Evolutionary conservation across 2,113 vertebrate genomes (phyloP), one percentile per base, ranked within the genome.

Genomic region (Ceyx margarethae): DNA sequence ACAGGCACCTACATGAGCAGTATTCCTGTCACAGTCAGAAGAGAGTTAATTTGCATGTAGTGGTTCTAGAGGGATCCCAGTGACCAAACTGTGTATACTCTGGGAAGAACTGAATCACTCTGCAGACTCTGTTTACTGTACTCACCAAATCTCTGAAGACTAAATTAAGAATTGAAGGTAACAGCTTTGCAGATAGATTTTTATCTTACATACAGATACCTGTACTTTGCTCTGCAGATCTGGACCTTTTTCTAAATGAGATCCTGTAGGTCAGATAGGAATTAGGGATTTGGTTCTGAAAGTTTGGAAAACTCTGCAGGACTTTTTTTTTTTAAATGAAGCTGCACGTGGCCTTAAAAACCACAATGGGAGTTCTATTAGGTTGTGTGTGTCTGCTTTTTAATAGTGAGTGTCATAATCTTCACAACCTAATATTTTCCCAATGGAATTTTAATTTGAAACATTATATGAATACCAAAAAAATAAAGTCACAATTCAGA

Each of bases 91-190:
- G 3, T 17, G 15, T 33, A 43, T 81, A 33, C 56, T 76, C 35
- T 77, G 46, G 5, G 56, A 31, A 83, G 4, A 77, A 7, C 33
- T 23, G 20, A 56, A 53, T 74, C 56, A 22, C 17, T 8, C 22
- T 26, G 12, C 0, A 0, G 19, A 10, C 40, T 67, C 66, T 3
- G 2, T 60, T 89, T 77, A 17, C 58, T 43, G 25, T 31, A 31
- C 25, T 65, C 46, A 15, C 46, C 64, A 66, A 10, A 18, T 77
- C 46, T 81, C 28, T 26, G 6, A 25, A 26, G 68, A 42, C 51
- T 81, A 51, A 37, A 50, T 0, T 11, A 20, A 90, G 31, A 50
- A 54, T 78, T 58, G 46, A 37, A 29, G 51, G 26, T 4, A 45
- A n/a, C 40, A 69, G 19, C 60, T 77, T 80, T 73, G 57, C n/a